phyloP scores from a whole-genome alignment of 2,888 invertebrate species.

The Netelia fuscicornis region DNA sequence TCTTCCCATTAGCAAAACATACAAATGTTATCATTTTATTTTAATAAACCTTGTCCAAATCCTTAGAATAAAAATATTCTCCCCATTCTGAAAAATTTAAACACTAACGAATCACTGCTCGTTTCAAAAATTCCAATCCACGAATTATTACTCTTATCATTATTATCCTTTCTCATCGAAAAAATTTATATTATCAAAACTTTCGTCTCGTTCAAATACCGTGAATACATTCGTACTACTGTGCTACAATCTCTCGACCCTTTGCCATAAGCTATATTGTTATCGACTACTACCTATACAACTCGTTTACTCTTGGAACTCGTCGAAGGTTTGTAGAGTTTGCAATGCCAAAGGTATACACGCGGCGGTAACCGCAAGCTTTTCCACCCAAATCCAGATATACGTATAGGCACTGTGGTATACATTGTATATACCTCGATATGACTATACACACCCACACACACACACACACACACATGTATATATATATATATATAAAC shows the following conservation, averaged over 20 bases:
- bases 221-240: not conserved
- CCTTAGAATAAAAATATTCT: too few relatives aligned
- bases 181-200: too few relatives aligned
- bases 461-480: too few relatives aligned
- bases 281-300: not conserved
- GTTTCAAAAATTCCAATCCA: too few relatives aligned
- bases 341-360: slow-evolving; percentile 14
- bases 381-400: slow-evolving; percentile 6
- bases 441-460: not conserved
- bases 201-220: not conserved
- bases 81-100: too few relatives aligned
- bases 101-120: too few relatives aligned
- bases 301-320: slow-evolving; percentile 36
- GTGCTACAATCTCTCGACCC: not conserved
- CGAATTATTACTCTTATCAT: too few relatives aligned
- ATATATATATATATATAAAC: not conserved
- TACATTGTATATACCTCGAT: not conserved
- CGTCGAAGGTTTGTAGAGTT: slow-evolving; percentile 36
- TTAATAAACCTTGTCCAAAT: too few relatives aligned
- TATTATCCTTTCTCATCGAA: too few relatives aligned
- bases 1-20: too few relatives aligned
- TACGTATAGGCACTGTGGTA: not conserved
- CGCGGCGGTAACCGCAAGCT: slow-evolving; percentile 9
- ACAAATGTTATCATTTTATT: too few relatives aligned
- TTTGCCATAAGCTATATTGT: slow-evolving; percentile 1